Evolutionary conservation across 2,113 vertebrate species (phyloP), one percentile per base, ranked within the genome.

Genomic region (Danionella cerebrum): DNA sequence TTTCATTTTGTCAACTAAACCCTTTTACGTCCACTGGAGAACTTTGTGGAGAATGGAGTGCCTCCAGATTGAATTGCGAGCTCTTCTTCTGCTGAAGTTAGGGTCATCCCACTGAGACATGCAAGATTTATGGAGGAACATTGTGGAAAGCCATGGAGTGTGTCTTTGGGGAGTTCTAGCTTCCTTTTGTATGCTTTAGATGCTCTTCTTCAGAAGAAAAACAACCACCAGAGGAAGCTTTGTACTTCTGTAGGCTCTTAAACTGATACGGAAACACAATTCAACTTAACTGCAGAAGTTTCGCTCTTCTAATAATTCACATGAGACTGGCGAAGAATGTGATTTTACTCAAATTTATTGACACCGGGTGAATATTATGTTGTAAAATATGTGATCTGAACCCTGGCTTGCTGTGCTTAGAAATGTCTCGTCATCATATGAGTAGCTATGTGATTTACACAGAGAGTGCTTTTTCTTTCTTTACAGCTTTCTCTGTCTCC

Each of bases 81-180:
- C 35, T 67, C 48, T 62, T 62, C 21, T 51, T 59, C 76, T 67
- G 59, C 9, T 59, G 76, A 76, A 80, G 77, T 60, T 2, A 70
- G 64, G 64, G 73, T 73, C 64, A 44, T 79, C 78, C 65, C 58
- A 69, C 67, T 73, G 82, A 79, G 80, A 79, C 75, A 57, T 52
- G 60, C 68, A 78, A 87, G 85, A 89, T 89, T 88, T 86, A 88
- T 84, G 80, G 81, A 55, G 78, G 69, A 76, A 70, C 72, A 53
- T 70, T 74, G 76, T 77, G 71, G 75, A 83, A 85, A 58, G 78
- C 81, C 75, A 80, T 83, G 77, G 52, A 21, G 63, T 42, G 39
- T 77, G 73, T 79, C 76, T 82, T 52, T 69, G 78, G 79, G 76
- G 76, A 80, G 72, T 78, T 71, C 75, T 65, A 66, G 12, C 73